Evolutionary conservation across 1,140 invertebrate species (phyloP), one percentile per base, ranked within the genome.

Genomic region (Drosophila teissieri): DNA sequence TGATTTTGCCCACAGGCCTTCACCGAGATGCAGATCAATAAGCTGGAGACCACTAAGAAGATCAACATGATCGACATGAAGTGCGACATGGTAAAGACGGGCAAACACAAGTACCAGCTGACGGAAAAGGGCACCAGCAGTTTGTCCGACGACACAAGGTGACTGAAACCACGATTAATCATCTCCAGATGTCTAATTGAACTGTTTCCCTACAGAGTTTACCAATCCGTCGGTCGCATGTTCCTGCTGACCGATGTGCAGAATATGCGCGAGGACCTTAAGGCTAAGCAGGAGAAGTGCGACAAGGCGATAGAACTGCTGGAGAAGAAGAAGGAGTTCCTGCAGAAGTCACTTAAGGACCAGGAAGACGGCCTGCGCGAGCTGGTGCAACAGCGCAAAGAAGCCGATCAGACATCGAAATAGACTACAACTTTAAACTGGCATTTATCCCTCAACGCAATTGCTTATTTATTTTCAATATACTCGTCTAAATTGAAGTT

Each of bases 401-500:
- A 91, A 14, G 90, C 90, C 15, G 90, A 90, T 46, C 37, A 58
- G 6, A 22, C 11, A 48, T 17, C 73, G 3, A 91, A 91, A 77
- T 91, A 78, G 61, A 57, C 36, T 39, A 31, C 22, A 17, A 57
- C 22, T 17, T 34, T 12, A 39, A 39, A 14, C 12, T 22, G 14
- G 39, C 56, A 46, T 75, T 67, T 27, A 42, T 34, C 19, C 34
- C 63, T 55, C 22, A 69, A 48, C 11, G 61, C 51, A 44, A 15
- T 48, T 36, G 48, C 27, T 74, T 90, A 85, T 91, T 91, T 80
- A 84, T 89, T 89, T 70, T 80, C 78, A 89, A 89, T 64, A 75
- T 81, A 92, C 49, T 90, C 65, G 80, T 95, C 95, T 55, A 96
- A 93, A 91, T 96, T 92, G 93, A 97, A 98, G 94, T 98, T 98